Percentiles rank a stretch among this genome's conserved stretches.
phyloP scores from a whole-genome alignment of 2,113 vertebrate species.

The Podocnemis expansa region DNA sequence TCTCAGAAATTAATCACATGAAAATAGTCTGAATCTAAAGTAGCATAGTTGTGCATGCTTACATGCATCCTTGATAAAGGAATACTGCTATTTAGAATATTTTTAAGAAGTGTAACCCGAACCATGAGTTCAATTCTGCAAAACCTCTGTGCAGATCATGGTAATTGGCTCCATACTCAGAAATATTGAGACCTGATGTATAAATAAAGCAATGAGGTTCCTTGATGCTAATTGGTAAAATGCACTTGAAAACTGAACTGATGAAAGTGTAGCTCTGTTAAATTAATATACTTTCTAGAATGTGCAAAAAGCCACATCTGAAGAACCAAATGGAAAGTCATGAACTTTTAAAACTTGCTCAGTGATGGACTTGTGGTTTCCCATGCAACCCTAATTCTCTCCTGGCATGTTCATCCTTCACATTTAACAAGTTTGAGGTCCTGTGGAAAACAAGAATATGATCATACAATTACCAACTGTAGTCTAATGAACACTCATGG shows the following conservation, averaged over 20 bases:
- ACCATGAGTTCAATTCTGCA: background rate
- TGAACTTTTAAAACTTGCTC: background rate
- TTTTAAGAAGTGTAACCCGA: background rate
- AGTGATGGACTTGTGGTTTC: background rate
- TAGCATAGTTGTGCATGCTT: background rate
- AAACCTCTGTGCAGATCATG: background rate
- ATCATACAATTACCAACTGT: background rate
- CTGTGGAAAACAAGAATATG: background rate
- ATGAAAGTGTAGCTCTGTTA: background rate
- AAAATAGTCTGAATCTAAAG: background rate
- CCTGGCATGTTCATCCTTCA: background rate
- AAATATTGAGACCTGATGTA: background rate
- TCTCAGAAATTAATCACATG: background rate
- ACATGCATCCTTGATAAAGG: background rate
- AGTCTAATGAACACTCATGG: background rate
- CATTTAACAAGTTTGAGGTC: background rate
- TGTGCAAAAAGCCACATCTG: accelerated
- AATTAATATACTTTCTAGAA: background rate
- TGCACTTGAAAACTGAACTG: background rate
- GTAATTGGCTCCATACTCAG: background rate
- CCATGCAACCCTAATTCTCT: accelerated
- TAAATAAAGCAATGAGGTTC: background rate
- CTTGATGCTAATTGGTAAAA: background rate
- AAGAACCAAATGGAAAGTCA: background rate
- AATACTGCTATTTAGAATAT: background rate